These are phyloP conservation scores for Drosophila trichaetosa DNA, from an alignment of 2,888 invertebrate genomes.

Conservation along the genomic window DNA sequence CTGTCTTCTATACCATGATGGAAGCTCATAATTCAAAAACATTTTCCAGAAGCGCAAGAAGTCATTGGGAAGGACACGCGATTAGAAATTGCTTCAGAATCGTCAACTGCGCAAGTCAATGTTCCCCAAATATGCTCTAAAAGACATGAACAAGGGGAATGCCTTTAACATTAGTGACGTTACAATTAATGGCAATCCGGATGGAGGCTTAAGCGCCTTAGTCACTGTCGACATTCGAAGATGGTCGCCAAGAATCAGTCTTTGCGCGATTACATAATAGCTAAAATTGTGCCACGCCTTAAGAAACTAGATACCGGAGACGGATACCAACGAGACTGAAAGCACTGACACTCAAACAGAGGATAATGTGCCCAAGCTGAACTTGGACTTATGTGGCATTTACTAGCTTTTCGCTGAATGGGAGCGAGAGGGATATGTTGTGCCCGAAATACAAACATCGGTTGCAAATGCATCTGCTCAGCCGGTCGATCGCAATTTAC, in stretches of 20 bases:
- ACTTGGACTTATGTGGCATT: constrained; percentile 93
- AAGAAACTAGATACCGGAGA: constrained; percentile 41
- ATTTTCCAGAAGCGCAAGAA: constrained; percentile 83
- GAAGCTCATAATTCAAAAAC: constrained; percentile 81
- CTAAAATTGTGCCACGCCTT: constrained; percentile 79
- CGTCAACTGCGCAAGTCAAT: constrained; percentile 90
- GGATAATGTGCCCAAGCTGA: constrained; percentile 91
- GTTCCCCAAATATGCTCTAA: constrained; percentile 93
- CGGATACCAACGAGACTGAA: constrained; percentile 49
- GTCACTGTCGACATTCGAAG: constrained; percentile 86
- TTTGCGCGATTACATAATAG: constrained; percentile 89
- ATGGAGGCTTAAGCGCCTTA: constrained; percentile 85
- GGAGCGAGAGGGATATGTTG: constrained; percentile 90
- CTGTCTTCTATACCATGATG: constrained; percentile 48
- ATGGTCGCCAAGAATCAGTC: constrained; percentile 90
- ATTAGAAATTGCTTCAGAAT: constrained; percentile 89
- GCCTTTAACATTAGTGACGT: constrained; percentile 83
- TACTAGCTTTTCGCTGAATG: constrained; percentile 93
- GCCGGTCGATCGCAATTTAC: constrained; percentile 39
- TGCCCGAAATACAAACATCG: constrained; percentile 86
- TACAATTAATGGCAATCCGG: constrained; percentile 70
- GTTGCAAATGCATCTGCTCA: constrained; percentile 35
- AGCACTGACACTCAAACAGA: constrained; percentile 59
- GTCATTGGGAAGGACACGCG: constrained; percentile 83
- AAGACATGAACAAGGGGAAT: constrained; percentile 93